Conservation (phyloP, 2,888 invertebrate genomes). For the Stomorhina lunata region DNA sequence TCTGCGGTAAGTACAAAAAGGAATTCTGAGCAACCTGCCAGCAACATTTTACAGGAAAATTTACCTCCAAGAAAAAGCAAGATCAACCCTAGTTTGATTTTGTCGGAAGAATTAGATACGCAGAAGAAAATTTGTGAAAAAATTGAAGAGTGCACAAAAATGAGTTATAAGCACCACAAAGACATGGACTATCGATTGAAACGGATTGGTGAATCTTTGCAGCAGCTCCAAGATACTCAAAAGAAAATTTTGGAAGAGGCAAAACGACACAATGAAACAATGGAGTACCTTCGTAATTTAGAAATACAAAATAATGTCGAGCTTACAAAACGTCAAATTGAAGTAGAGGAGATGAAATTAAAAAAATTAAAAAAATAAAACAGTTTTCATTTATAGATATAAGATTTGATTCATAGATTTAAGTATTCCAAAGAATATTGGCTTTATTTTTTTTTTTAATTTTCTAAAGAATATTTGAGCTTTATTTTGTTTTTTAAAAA, state of each 20-base stretch:
- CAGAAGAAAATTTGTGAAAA: background rate
- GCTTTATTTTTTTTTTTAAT: background rate
- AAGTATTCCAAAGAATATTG: background rate
- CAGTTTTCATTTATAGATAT: no score
- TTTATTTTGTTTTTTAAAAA: no score
- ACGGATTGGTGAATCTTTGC: background rate
- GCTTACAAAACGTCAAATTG: background rate
- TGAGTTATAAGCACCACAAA: background rate
- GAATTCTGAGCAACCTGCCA: no score
- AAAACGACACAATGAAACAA: background rate
- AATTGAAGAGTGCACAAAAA: background rate
- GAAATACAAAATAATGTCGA: background rate
- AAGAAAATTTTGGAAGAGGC: background rate
- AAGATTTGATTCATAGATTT: background rate
- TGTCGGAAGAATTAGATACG: background rate
- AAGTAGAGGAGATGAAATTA: background rate
- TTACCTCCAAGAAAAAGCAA: background rate
- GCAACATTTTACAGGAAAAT: background rate
- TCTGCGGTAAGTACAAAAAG: background rate
- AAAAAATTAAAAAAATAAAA: background rate
- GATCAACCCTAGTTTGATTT: background rate
- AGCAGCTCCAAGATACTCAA: background rate
- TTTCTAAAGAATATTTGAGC: no score
- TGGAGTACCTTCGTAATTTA: background rate
- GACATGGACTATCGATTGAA: background rate